These are phyloP conservation scores for Peromyscus eremicus DNA, from an alignment of 2,797 vertebrate genomes.

Conservation along the genomic window DNA sequence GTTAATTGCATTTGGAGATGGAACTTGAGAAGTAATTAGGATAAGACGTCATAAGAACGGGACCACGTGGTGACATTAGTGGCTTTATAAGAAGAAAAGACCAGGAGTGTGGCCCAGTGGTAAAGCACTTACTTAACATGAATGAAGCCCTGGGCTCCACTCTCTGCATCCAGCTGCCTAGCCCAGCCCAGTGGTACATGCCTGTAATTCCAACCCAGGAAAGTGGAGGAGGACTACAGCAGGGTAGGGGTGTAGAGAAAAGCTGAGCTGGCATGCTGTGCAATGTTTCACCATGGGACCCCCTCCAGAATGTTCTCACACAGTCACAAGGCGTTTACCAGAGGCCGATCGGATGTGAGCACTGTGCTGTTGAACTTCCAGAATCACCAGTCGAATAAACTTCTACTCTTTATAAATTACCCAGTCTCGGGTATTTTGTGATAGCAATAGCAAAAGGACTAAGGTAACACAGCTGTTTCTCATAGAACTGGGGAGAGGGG, in stretches of 20 bases:
- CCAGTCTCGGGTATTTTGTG: neutral
- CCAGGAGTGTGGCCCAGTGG: neutral
- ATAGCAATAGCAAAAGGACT: neutral
- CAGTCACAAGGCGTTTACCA: neutral
- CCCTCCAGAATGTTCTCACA: neutral
- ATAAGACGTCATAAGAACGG: neutral
- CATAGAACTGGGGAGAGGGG: neutral
- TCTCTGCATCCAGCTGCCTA: neutral
- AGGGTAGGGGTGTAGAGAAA: neutral
- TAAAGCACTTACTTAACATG: neutral
- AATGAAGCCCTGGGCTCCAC: no score
- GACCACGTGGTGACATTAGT: neutral
- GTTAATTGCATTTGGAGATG: neutral
- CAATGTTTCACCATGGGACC: neutral
- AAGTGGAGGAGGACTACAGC: neutral
- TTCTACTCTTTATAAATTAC: neutral
- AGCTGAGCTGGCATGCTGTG: neutral
- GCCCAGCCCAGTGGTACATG: neutral
- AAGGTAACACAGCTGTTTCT: neutral
- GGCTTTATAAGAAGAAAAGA: neutral
- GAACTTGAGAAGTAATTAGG: neutral
- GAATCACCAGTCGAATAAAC: neutral
- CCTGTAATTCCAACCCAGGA: neutral
- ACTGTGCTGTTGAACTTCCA: neutral
- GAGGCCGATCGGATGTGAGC: neutral